A percentile compares a stretch with the other conserved stretches of the same genome.
Conservation (phyloP, 1,140 invertebrate species). For the Heliconius melpomene region DNA sequence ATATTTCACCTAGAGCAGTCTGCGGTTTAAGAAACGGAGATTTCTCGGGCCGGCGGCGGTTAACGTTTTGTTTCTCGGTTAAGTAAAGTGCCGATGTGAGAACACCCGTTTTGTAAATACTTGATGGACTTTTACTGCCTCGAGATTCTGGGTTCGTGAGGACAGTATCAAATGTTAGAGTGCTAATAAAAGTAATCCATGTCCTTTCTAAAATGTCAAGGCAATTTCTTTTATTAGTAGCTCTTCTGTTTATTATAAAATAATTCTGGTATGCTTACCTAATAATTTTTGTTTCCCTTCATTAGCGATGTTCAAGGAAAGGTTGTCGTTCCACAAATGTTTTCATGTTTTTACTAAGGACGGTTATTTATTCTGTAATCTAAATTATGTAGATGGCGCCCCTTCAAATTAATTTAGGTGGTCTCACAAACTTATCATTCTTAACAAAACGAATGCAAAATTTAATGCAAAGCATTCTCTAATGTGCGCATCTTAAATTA, state of each 20-base stretch:
- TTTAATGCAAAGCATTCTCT: conserved; percentile 50
- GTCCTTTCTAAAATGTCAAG: conserved; percentile 13
- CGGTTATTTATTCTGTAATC: conserved; percentile 33
- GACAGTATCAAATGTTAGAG: conserved; percentile 11
- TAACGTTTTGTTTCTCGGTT: conserved; percentile 63
- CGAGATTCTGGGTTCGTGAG: conserved; percentile 3
- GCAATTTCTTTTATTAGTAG: background rate
- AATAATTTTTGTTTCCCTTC: background rate
- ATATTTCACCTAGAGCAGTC: conserved; percentile 73
- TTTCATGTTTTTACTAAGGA: conserved; percentile 26
- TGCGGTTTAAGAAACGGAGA: conserved; percentile 62
- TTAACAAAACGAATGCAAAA: conserved; percentile 52
- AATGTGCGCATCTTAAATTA: conserved; percentile 50
- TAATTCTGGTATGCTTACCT: background rate
- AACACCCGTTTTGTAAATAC: conserved; percentile 51
- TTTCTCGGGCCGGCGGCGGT: conserved; percentile 56
- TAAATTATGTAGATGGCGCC: conserved; percentile 40
- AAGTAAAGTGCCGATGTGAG: conserved; percentile 44
- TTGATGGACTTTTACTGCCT: conserved; percentile 42
- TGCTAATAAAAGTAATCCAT: conserved; percentile 3
- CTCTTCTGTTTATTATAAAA: background rate
- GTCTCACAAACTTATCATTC: conserved; percentile 55
- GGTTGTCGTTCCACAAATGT: conserved; percentile 31
- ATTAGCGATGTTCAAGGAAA: conserved; percentile 4
- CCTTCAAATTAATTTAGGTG: conserved; percentile 56